A percentile compares a stretch with the other conserved stretches of the same genome.
Conservation (phyloP, 2,113 vertebrate species). For the Upupa epops region DNA sequence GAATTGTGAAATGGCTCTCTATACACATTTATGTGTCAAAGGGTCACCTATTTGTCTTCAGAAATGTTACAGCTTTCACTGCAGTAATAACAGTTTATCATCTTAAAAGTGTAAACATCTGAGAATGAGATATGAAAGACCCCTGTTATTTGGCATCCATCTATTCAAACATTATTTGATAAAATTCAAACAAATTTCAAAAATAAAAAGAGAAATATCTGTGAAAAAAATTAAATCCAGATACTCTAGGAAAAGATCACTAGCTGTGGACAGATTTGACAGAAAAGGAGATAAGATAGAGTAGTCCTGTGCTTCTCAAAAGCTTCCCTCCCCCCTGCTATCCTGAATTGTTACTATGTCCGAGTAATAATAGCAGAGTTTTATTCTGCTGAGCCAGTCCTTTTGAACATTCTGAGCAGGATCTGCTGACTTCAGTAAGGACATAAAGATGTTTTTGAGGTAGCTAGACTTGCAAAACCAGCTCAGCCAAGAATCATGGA, state of each 20-base stretch:
- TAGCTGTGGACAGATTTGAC: not conserved
- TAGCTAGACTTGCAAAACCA: not conserved
- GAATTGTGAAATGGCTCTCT: not conserved
- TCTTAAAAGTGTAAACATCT: not conserved
- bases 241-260: not conserved
- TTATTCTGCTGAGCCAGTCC: not conserved
- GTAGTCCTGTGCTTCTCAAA: not conserved
- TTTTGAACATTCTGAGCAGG: not conserved
- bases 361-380: not conserved
- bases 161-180: not conserved
- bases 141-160: not conserved
- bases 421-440: not conserved
- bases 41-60: not conserved
- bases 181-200: not conserved
- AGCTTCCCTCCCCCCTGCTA: not conserved
- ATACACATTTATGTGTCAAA: not conserved
- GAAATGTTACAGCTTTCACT: not conserved
- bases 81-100: not conserved
- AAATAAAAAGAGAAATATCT: not conserved
- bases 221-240: not conserved
- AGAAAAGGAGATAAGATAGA: not conserved
- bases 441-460: not conserved
- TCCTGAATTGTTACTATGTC: not conserved
- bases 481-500: not conserved
- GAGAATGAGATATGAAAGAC: not conserved